Evolutionary conservation across 2,113 vertebrate genomes (phyloP).

Genomic region (Helogale parvula): DNA sequence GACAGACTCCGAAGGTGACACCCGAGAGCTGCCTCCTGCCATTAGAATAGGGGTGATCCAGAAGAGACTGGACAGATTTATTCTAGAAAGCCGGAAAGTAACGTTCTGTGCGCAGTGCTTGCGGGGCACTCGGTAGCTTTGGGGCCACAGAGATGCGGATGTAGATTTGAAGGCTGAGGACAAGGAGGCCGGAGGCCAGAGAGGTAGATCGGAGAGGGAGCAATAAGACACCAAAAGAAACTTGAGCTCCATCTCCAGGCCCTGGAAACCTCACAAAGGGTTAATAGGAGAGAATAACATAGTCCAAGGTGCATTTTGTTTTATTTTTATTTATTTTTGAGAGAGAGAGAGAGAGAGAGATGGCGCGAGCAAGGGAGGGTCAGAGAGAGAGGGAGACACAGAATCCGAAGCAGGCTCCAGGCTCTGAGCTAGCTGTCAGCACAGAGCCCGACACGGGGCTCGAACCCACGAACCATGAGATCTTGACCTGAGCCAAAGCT

Average conservation of each 20-base stretch:
- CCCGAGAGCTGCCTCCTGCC: not conserved
- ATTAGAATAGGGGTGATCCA: not conserved
- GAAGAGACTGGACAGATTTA: not conserved
- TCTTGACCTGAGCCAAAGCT: no score
- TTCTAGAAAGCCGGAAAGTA: not conserved
- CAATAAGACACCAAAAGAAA: not conserved
- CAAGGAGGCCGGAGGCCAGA: not conserved
- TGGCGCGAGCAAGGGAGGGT: no score
- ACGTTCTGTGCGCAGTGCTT: accelerated
- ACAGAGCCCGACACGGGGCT: no score
- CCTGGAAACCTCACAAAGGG: not conserved
- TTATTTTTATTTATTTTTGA: no score
- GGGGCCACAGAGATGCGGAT: not conserved
- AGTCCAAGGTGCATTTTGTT: constrained; percentile 10
- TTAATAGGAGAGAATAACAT: constrained; percentile 21
- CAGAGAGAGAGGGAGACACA: no score
- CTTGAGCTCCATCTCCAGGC: not conserved
- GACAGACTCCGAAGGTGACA: not conserved
- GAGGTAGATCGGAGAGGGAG: not conserved
- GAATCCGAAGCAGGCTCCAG: no score
- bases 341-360: no score
- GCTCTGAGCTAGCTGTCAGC: no score
- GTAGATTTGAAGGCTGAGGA: not conserved
- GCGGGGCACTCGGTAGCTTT: not conserved
- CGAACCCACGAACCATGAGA: no score